Percentiles rank a stretch among this genome's conserved stretches.
Conservation (phyloP, 2,113 vertebrate species). For the Ciconia stormi region DNA sequence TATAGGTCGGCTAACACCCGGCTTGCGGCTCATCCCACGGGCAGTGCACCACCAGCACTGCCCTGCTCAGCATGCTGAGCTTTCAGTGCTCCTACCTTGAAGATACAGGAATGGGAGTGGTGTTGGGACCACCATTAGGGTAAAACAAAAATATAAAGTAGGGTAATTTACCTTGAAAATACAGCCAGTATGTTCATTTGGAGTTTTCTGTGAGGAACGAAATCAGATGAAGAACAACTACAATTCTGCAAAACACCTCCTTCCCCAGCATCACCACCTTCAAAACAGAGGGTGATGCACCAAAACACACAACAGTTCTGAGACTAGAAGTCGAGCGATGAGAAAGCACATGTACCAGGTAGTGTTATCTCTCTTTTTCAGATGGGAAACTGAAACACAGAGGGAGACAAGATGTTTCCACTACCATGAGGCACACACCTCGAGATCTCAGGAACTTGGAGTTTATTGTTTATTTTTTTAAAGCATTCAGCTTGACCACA, state of each 20-base stretch:
- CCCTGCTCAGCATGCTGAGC: background rate
- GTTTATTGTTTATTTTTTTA: background rate
- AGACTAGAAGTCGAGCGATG: background rate
- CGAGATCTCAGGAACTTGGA: background rate
- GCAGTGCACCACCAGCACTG: background rate
- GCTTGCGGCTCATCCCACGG: fast-evolving
- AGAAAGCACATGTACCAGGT: background rate
- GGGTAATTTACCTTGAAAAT: background rate
- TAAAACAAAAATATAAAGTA: background rate
- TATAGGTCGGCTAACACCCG: fast-evolving
- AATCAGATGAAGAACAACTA: background rate
- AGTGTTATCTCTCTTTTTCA: background rate
- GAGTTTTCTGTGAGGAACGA: background rate
- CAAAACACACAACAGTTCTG: background rate
- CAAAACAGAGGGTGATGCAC: background rate
- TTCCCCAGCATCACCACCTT: background rate
- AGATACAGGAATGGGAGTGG: background rate
- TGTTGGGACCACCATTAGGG: background rate
- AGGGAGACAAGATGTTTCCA: background rate
- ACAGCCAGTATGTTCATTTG: background rate
- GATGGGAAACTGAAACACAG: background rate
- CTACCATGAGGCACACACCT: background rate
- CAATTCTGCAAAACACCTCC: background rate
- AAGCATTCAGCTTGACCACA: background rate
- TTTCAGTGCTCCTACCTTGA: background rate